Conservation (phyloP, 1,140 invertebrate genomes). For the Sinella curviseta region DNA sequence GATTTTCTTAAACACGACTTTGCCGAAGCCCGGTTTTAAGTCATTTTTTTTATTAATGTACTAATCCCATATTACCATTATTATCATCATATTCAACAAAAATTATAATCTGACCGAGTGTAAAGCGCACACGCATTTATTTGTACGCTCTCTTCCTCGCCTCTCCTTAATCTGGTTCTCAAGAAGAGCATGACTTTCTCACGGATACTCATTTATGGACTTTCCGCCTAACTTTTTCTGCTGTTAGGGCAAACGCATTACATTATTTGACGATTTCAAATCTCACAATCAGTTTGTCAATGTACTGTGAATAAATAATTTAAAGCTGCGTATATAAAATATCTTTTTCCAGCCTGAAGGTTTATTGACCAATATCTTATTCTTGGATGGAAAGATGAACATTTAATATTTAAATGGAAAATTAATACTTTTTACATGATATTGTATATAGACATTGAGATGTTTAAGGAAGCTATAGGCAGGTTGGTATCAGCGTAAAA, state of each 20-base stretch:
- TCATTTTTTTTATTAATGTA: neutral
- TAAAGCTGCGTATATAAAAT: too few relatives aligned
- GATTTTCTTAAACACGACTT: neutral
- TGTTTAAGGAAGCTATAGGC: neutral
- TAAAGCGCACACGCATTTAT: neutral
- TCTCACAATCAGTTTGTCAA: too few relatives aligned
- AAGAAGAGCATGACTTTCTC: conserved; percentile 2
- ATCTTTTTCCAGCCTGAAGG: neutral
- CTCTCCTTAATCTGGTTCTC: neutral
- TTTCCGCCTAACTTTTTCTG: too few relatives aligned
- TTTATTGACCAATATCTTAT: neutral
- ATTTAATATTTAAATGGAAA: too few relatives aligned
- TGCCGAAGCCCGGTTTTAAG: neutral
- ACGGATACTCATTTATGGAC: neutral
- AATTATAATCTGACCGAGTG: neutral
- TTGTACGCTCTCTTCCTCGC: neutral
- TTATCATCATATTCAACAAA: neutral
- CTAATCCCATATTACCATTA: neutral
- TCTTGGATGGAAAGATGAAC: too few relatives aligned
- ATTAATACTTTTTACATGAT: too few relatives aligned
- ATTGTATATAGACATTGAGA: neutral
- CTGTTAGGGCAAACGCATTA: too few relatives aligned
- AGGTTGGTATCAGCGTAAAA: neutral
- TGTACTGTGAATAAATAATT: too few relatives aligned
- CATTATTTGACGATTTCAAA: too few relatives aligned